Evolutionary conservation across 2,888 invertebrate genomes (phyloP).

Genomic region (Agrotis clavis): DNA sequence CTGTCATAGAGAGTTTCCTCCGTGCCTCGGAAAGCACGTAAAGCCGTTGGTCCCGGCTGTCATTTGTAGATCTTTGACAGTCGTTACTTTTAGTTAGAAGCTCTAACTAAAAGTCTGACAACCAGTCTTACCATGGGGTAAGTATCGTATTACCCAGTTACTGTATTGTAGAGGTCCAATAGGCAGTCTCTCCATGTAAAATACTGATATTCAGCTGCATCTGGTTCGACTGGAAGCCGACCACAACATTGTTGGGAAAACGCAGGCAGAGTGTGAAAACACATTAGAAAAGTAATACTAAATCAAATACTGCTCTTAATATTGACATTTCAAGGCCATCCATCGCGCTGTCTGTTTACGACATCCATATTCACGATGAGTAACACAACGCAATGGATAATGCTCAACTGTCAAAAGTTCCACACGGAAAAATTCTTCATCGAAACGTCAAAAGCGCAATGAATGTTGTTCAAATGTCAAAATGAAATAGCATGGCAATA

Average conservation of each 20-base stretch:
- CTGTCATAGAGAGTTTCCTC: not conserved
- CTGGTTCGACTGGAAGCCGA: not conserved
- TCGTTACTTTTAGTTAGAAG: not conserved
- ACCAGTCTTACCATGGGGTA: not conserved
- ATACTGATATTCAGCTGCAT: not conserved
- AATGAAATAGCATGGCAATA: not conserved
- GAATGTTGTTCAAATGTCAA: not conserved
- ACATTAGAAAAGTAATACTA: not conserved
- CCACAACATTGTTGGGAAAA: too few species aligned
- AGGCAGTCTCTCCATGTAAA: not conserved
- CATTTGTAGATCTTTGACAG: not conserved
- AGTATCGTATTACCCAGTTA: not conserved
- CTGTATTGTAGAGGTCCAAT: not conserved
- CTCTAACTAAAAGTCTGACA: not conserved
- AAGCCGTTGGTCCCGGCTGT: not conserved
- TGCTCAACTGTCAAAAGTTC: not conserved
- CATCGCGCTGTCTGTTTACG: not conserved
- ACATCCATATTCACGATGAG: not conserved
- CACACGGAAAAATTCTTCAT: not conserved
- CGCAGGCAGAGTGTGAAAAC: too few species aligned
- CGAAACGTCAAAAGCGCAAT: not conserved
- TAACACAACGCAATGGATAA: slow-evolving; percentile 5
- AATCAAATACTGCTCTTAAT: not conserved
- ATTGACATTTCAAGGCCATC: not conserved
- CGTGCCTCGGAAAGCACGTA: not conserved